Base-by-base conservation (phyloP, 2,113 vertebrate species). In the Passer montanus region DNA sequence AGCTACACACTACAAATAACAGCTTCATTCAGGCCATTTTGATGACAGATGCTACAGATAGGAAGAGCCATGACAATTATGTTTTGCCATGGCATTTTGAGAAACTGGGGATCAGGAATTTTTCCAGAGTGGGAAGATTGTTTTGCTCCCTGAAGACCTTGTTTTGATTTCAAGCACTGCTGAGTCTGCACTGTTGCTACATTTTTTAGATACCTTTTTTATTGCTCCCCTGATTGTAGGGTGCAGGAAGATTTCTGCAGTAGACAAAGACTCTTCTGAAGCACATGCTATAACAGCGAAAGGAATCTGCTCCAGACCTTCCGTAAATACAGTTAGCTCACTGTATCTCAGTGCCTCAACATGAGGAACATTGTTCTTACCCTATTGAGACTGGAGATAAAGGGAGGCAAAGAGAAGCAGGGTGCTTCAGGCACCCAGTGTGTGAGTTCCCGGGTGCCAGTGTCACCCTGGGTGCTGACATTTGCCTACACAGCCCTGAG, bases 171-270 rank as follows among this genome's bases (percentile, higher is more conserved):
- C 72, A 82, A 82, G n/a, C n/a, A 27, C 47, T 80, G 75, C 72
- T 28, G 53, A 63, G 63, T 79, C 1, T 56, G 77, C 50, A 26
- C 33, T 39, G 52, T 52, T 73, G 43, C 43, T 37, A 59, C 75
- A 66, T 95, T 80, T 94, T 95, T 96, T 21, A 84, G 75, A 91
- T 67, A 85, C 24, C 55, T 84, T 67, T 88, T 90, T 77, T 84
- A 80, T 67, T 66, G 21, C 13, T 94, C 39, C 67, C 64, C 47
- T 23, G 37, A 84, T 59, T 55, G 35, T 50, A n/a, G 47, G 13
- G 33, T 33, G 30, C 19, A 43, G 72, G 46, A 50, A 80, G 55
- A 90, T 67, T 85, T 55, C n/a, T 73, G 47, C 39, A 76, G 47
- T 3, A 89, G 77, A 62, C 46, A 76, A 64, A 75, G 63, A 10